These are phyloP conservation scores for Callyntrura guangdongensis DNA, from an alignment of 2,888 invertebrate genomes.

Conservation along the genomic window DNA sequence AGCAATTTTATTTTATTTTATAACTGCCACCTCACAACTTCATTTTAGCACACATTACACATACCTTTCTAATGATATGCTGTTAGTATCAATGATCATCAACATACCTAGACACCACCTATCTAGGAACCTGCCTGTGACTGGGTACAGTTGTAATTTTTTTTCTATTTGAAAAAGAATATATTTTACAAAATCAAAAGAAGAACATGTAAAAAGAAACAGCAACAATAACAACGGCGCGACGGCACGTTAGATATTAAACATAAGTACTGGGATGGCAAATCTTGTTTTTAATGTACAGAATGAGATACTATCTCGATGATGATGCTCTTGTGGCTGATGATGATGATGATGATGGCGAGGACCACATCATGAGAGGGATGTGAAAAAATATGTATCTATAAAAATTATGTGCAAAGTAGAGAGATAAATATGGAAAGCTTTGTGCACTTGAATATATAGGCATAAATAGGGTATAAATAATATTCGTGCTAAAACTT, in stretches of 20 bases:
- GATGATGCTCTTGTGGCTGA: too few species aligned
- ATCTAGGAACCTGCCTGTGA: too few species aligned
- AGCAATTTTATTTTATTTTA: too few species aligned
- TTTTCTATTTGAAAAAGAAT: background rate
- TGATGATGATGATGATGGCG: too few species aligned
- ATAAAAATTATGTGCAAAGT: background rate
- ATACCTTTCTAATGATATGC: too few species aligned
- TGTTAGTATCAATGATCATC: slow-evolving; percentile 6
- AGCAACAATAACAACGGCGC: too few species aligned
- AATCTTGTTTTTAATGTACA: slow-evolving; percentile 44
- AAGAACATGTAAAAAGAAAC: background rate
- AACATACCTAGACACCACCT: too few species aligned
- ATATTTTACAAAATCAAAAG: slow-evolving; percentile 16
- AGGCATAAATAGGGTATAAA: background rate
- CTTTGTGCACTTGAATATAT: background rate
- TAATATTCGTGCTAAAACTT: slow-evolving; percentile 12
- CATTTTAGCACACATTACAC: too few species aligned
- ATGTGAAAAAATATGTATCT: slow-evolving; percentile 50
- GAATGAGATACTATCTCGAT: slow-evolving; percentile 52
- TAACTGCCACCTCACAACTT: too few species aligned
- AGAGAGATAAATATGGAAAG: background rate
- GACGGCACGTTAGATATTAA: slow-evolving; percentile 33
- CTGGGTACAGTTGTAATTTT: too few species aligned
- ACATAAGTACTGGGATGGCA: slow-evolving; percentile 38
- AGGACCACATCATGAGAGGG: slow-evolving; percentile 70